A percentile compares a stretch with the other conserved stretches of the same genome.
Evolutionary conservation across 1,140 invertebrate species (phyloP).

Genomic region (Aphis gossypii): DNA sequence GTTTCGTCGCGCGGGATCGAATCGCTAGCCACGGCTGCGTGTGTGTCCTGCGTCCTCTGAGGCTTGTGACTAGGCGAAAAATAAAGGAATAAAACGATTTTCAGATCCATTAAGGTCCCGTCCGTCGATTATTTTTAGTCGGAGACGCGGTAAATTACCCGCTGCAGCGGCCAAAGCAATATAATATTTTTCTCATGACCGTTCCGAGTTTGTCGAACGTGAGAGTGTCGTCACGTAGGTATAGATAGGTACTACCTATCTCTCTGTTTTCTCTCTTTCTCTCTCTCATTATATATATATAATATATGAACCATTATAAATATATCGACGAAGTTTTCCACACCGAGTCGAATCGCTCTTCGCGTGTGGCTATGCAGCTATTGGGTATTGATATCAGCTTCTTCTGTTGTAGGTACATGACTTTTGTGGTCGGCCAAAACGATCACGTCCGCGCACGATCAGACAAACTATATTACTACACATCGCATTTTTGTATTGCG

Average conservation of each 20-base stretch:
- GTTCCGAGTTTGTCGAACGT: slow-evolving; percentile 27
- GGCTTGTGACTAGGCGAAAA: slow-evolving; percentile 33
- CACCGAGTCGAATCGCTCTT: slow-evolving; percentile 28
- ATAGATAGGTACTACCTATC: neutral
- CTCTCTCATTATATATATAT: neutral
- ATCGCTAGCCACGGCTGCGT: neutral
- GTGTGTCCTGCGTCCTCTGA: neutral
- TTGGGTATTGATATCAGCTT: neutral
- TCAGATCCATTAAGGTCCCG: slow-evolving; percentile 30
- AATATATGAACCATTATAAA: neutral
- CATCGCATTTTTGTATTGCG: neutral
- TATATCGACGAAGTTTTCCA: neutral
- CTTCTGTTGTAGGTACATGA: neutral
- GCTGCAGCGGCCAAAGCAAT: neutral
- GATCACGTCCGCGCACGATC: neutral
- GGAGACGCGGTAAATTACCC: slow-evolving; percentile 34
- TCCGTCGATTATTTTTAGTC: neutral
- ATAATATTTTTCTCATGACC: slow-evolving; percentile 46
- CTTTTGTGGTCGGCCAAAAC: slow-evolving; percentile 4
- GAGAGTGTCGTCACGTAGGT: slow-evolving; percentile 35
- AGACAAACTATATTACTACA: neutral
- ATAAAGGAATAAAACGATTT: neutral
- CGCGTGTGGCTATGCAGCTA: slow-evolving; percentile 12
- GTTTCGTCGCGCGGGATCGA: neutral
- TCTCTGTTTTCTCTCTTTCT: neutral